Base-by-base conservation (phyloP, 1,140 invertebrate species). In the Lepidostoma basale region DNA sequence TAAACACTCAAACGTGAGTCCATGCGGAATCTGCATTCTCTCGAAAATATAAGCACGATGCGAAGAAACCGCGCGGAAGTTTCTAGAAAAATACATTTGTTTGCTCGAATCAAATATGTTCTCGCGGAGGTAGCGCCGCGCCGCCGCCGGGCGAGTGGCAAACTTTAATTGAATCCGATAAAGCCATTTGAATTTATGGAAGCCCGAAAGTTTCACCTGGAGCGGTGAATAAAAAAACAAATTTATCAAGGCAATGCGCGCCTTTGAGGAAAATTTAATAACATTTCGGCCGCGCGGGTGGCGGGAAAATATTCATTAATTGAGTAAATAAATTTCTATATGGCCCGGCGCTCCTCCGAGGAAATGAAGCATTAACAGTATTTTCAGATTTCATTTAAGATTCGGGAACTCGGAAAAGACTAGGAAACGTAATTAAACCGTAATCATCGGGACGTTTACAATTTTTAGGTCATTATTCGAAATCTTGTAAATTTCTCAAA, bases 131-230 rank as follows among this genome's bases (percentile, higher is more conserved):
- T 40, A 12, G 30, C 6, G 30, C 5, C 5, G 56, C 56, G 14
- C 18, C 42, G 12, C 42, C 16, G 12, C 18, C 33, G 56, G 39
- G 8, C 8, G 14, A 6, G 56, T 12, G 12, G 18, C n/a, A 59
- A 59, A 59, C 56, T 59, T 59, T 59, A 59, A 59, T 59, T 59
- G 56, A 59, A 59, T 59, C 56, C 36, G 56, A 59, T 59, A 59
- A 59, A 59, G 56, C 56, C 36, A 59, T 59, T 59, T 40, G 56
- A 59, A 59, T 59, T 59, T 59, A 59, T 59, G 56, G 56, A 59
- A 59, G 56, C 56, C 56, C 9, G 16, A 59, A 59, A 59, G 56
- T 59, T 59, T 59, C 39, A 59, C 56, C 56, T 59, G 56, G 25
- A 59, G 30, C 56, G 33, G 33, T 59, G 56, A 59, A 59, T 42